A percentile compares a stretch with the other conserved stretches of the same genome.
These are phyloP conservation scores for Cecropterus lyciades DNA, from an alignment of 1,140 invertebrate genomes.

Conservation along the genomic window DNA sequence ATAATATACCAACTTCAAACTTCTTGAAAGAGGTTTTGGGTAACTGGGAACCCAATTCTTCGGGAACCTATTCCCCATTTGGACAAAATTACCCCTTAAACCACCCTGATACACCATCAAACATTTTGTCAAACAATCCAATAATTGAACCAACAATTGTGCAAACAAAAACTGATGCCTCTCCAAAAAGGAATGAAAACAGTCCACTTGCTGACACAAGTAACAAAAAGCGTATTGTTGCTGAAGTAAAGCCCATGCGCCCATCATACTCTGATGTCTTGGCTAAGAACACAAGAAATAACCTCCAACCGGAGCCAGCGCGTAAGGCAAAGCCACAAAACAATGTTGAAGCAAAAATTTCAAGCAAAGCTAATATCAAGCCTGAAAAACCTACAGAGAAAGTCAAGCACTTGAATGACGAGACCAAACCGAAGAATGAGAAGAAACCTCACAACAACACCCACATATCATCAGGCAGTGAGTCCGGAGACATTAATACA, in stretches of 20 bases:
- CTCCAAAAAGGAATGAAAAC: constrained; percentile 69
- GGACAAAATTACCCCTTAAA: constrained; percentile 84
- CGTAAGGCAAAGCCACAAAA: constrained; percentile 61
- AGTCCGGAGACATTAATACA: constrained; percentile 76
- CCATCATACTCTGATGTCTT: constrained; percentile 93
- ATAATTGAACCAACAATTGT: constrained; percentile 54
- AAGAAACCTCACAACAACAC: constrained; percentile 60
- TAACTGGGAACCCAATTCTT: constrained; percentile 93
- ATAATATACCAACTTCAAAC: constrained; percentile 60
- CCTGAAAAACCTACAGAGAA: constrained; percentile 63
- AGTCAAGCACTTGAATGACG: constrained; percentile 69
- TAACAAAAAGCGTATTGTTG: constrained; percentile 91
- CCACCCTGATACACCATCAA: constrained; percentile 69
- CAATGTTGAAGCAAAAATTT: constrained; percentile 65
- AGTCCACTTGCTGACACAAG: constrained; percentile 73
- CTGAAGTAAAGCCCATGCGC: constrained; percentile 93
- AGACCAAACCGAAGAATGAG: constrained; percentile 72
- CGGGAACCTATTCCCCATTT: constrained; percentile 92
- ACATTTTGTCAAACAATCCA: constrained; percentile 54
- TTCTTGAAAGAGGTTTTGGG: constrained; percentile 90
- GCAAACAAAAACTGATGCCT: constrained; percentile 59
- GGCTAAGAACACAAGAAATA: constrained; percentile 87
- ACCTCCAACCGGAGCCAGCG: constrained; percentile 47
- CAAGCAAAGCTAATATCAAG: constrained; percentile 72
- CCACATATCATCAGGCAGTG: constrained; percentile 77